A percentile compares a stretch with the other conserved stretches of the same genome.
phyloP scores from a whole-genome alignment of 1,140 invertebrate species.

The Drosophila tristis region DNA sequence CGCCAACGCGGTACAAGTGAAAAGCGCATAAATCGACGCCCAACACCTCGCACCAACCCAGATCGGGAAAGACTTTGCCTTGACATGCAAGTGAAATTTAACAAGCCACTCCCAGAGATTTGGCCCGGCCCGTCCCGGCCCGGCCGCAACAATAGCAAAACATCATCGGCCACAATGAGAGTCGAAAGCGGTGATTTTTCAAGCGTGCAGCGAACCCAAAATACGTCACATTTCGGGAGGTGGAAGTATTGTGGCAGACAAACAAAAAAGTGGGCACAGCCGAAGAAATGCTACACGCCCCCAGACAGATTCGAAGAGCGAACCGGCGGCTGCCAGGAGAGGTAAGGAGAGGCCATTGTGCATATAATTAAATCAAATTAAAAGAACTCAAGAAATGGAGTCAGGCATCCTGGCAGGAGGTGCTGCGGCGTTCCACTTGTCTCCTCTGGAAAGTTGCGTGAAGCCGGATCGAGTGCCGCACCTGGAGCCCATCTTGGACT shows the following conservation, averaged over 20 bases:
- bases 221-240: constrained; percentile 73
- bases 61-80: constrained; percentile 40
- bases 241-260: constrained; percentile 72
- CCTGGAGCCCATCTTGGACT: constrained; percentile 57
- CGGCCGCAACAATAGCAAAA: constrained; percentile 51
- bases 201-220: constrained; percentile 65
- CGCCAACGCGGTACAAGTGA: constrained; percentile 66
- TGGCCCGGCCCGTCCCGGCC: not conserved
- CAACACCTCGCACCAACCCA: constrained; percentile 57
- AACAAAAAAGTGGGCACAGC: constrained; percentile 67
- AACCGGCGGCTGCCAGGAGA: not conserved
- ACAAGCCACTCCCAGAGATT: constrained; percentile 77
- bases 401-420: not conserved
- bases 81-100: constrained; percentile 82
- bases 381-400: constrained; percentile 42
- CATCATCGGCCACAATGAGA: constrained; percentile 62
- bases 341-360: constrained; percentile 19
- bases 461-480: constrained; percentile 55
- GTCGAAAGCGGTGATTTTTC: constrained; percentile 75
- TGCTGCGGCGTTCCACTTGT: constrained; percentile 67
- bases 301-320: constrained; percentile 28
- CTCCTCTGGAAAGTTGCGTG: constrained; percentile 57
- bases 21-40: constrained; percentile 78
- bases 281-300: constrained; percentile 55
- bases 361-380: constrained; percentile 83